These are phyloP conservation scores for Excalfactoria chinensis DNA, from an alignment of 2,113 vertebrate species.

Conservation along the genomic window DNA sequence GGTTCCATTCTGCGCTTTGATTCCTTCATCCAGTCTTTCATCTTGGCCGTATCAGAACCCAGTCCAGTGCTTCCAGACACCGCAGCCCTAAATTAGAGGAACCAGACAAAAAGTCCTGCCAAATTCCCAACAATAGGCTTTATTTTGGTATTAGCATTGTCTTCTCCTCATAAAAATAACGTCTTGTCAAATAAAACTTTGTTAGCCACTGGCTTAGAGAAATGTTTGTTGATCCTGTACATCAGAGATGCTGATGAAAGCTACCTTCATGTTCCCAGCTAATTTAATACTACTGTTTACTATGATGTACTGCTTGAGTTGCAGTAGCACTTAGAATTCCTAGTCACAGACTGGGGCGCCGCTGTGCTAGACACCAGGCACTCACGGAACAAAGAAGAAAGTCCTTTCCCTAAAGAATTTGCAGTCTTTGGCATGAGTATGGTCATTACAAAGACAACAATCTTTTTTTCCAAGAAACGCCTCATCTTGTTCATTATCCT, in stretches of 20 bases:
- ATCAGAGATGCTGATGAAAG: slow-evolving; percentile 15
- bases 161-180: slow-evolving; percentile 1
- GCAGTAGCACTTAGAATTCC: slow-evolving; percentile 57
- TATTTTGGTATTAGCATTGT: background rate
- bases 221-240: slow-evolving; percentile 1
- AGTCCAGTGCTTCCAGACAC: background rate
- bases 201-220: background rate
- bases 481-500: slow-evolving; percentile 43
- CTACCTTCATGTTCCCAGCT: slow-evolving; percentile 29
- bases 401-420: slow-evolving; percentile 26
- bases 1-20: background rate
- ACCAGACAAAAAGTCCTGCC: slow-evolving; percentile 16
- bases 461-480: slow-evolving; percentile 37
- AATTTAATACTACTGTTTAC: slow-evolving; percentile 33
- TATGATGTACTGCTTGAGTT: background rate
- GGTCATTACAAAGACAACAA: slow-evolving; percentile 10
- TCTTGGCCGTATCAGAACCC: background rate
- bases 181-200: background rate
- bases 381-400: background rate
- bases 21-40: background rate
- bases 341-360: slow-evolving; percentile 7
- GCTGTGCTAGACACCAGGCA: slow-evolving; percentile 22
- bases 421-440: background rate
- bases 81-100: background rate
- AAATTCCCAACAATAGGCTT: background rate